phyloP scores from a whole-genome alignment of 2,888 invertebrate species.

The Theretra japonica region DNA sequence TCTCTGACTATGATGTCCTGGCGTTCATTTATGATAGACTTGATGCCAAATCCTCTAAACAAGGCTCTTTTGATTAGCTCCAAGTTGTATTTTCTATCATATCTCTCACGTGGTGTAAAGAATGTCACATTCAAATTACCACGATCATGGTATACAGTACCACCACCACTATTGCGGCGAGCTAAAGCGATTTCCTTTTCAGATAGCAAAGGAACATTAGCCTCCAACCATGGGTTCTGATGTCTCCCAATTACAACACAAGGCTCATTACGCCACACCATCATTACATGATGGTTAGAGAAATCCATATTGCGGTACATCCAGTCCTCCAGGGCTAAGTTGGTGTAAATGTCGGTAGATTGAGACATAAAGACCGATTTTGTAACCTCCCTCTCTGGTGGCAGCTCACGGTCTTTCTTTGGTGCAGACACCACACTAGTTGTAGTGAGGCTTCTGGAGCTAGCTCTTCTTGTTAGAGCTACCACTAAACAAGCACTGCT shows the following conservation, averaged over 20 bases:
- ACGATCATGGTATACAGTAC: conserved; percentile 97
- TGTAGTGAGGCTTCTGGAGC: conserved; percentile 64
- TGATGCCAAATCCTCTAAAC: conserved; percentile 91
- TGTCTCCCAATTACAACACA: conserved; percentile 98
- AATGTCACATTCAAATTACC: conserved; percentile 97
- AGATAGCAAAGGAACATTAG: conserved; percentile 88
- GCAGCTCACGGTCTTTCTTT: conserved; percentile 63
- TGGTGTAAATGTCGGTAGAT: conserved; percentile 95
- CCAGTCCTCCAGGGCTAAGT: conserved; percentile 98
- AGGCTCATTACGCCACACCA: conserved; percentile 97
- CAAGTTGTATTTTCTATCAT: conserved; percentile 94
- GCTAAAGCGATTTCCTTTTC: conserved; percentile 90
- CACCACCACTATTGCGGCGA: conserved; percentile 97
- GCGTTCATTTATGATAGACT: conserved; percentile 90
- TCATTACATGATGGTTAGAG: conserved; percentile 91
- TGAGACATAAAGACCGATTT: conserved; percentile 97
- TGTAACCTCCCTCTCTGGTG: conserved; percentile 84
- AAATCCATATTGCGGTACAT: conserved; percentile 95
- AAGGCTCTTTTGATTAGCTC: conserved; percentile 93
- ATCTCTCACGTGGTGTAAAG: conserved; percentile 92
- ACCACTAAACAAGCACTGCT: conserved; percentile 71
- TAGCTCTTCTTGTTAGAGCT: conserved; percentile 70
- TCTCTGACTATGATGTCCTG: conserved; percentile 94
- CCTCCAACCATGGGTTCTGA: conserved; percentile 98
- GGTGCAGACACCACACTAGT: conserved; percentile 56